Percentiles rank a stretch among this genome's conserved stretches.
phyloP scores from a whole-genome alignment of 2,113 vertebrate species.

The Spea multiplicata region DNA sequence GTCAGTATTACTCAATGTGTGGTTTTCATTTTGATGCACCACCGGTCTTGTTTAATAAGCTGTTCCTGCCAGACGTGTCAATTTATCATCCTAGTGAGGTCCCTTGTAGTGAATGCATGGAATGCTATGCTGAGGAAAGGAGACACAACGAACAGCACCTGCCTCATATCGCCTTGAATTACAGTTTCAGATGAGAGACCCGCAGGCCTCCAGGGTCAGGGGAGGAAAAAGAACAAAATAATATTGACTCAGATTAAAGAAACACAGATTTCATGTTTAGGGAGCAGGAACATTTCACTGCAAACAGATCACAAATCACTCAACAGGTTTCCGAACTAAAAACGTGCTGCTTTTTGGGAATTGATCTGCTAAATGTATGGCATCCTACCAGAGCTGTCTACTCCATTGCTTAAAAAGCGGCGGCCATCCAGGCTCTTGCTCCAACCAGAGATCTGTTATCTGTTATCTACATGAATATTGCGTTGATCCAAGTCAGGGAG shows the following conservation, averaged over 20 bases:
- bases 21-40: slow-evolving; percentile 10
- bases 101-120: slow-evolving; percentile 29
- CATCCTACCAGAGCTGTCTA: no score
- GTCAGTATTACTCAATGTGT: neutral
- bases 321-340: neutral
- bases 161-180: slow-evolving; percentile 32
- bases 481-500: no score
- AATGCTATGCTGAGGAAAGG: slow-evolving; percentile 21
- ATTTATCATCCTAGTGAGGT: slow-evolving; percentile 49
- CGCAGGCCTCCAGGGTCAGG: neutral
- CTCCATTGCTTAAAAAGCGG: no score
- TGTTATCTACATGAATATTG: no score
- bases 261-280: neutral
- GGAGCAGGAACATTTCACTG: neutral
- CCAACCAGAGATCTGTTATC: no score
- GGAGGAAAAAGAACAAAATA: neutral
- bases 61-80: slow-evolving; percentile 41
- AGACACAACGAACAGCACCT: slow-evolving; percentile 30
- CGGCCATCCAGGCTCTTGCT: no score
- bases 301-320: neutral
- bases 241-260: neutral
- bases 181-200: slow-evolving; percentile 46
- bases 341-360: no score
- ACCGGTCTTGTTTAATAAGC: slow-evolving; percentile 27
- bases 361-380: no score